Percentiles rank a stretch among this genome's conserved stretches.
Evolutionary conservation across 2,888 invertebrate species (phyloP).

Genomic region (Eristalis arbustorum): DNA sequence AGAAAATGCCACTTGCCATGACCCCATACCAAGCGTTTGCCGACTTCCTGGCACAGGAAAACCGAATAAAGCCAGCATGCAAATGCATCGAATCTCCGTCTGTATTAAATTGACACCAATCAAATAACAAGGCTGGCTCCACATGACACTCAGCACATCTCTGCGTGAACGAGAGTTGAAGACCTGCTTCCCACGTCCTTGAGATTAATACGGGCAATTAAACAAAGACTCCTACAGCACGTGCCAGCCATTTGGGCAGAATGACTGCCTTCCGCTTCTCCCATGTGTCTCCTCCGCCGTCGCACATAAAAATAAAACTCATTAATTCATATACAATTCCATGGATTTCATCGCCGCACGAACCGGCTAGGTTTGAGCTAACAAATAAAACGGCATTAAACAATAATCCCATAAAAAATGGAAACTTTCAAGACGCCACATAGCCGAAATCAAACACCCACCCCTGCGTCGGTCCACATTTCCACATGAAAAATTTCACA

Average conservation of each 20-base stretch:
- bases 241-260: neutral
- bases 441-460: slow-evolving; percentile 34
- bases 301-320: neutral
- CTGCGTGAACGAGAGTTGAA: neutral
- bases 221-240: neutral
- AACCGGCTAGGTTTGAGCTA: slow-evolving; percentile 20
- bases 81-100: too few relatives aligned
- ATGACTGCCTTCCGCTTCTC: neutral
- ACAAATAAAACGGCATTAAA: slow-evolving; percentile 55
- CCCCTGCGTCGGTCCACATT: slow-evolving; percentile 4
- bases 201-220: neutral
- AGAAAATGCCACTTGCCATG: too few relatives aligned
- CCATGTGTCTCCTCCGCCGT: neutral
- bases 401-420: slow-evolving; percentile 55
- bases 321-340: slow-evolving; percentile 31
- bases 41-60: too few relatives aligned
- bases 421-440: slow-evolving; percentile 59
- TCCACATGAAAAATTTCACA: slow-evolving; percentile 46
- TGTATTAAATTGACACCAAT: too few relatives aligned
- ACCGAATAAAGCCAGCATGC: too few relatives aligned
- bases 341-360: neutral
- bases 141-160: too few relatives aligned
- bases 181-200: neutral
- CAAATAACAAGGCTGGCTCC: too few relatives aligned
- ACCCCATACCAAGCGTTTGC: too few relatives aligned